Conservation (phyloP, 2,888 invertebrate species). For the Luperina testacea region DNA sequence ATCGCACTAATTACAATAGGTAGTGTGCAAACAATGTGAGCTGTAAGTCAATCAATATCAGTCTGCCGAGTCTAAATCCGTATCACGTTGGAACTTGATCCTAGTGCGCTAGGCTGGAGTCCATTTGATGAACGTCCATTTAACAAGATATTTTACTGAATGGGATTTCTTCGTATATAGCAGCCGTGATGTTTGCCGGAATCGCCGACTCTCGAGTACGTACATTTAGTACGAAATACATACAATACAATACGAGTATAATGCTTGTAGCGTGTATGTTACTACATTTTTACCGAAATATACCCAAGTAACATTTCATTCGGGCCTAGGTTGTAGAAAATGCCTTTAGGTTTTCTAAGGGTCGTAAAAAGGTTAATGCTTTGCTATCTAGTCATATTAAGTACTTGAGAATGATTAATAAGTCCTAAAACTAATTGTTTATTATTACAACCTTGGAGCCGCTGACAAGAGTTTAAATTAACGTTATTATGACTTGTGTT, state of each 20-base stretch:
- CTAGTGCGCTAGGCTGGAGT: constrained; percentile 22
- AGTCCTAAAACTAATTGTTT: too few relatives aligned
- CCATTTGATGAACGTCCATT: constrained; percentile 23
- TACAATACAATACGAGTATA: not conserved
- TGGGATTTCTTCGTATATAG: not conserved
- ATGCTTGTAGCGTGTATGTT: not conserved
- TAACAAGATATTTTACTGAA: constrained; percentile 10
- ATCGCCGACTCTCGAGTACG: not conserved
- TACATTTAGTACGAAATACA: not conserved
- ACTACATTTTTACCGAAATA: not conserved
- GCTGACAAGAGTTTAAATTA: too few relatives aligned
- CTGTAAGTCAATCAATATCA: constrained; percentile 36
- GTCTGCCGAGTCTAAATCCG: constrained; percentile 36
- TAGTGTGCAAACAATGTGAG: constrained; percentile 15
- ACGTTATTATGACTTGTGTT: too few relatives aligned
- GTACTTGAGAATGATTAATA: too few relatives aligned
- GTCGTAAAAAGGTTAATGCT: too few relatives aligned
- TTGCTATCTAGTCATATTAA: too few relatives aligned
- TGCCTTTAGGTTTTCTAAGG: too few relatives aligned
- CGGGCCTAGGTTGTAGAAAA: too few relatives aligned
- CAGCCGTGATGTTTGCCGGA: not conserved
- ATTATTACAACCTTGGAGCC: too few relatives aligned
- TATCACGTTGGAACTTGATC: constrained; percentile 48
- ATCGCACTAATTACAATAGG: constrained; percentile 17
- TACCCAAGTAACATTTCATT: too few relatives aligned